Base-by-base conservation (phyloP, 2,888 invertebrate genomes). In the Molorchus minor region DNA sequence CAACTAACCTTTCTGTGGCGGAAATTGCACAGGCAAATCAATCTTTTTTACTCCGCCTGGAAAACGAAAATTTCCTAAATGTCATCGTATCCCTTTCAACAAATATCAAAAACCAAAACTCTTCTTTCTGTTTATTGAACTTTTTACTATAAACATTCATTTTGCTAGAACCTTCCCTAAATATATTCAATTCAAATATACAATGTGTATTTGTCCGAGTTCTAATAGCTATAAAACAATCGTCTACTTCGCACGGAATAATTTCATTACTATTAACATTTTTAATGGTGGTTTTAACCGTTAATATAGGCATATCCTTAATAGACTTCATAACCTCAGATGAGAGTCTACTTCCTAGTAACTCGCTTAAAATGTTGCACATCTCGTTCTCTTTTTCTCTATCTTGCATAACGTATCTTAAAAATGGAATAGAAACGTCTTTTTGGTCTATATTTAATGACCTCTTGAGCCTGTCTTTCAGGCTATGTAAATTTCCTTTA, bases 101-200 rank as follows among this genome's bases (percentile, higher is more conserved):
- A 5, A 98, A 82, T 0, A 95, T 86, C 1, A 96, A 76, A 80
- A 98, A 91, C 98, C 98, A 99, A 55, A 96, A 94, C 78, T 98
- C 98, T 75, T 93, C 94, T 82, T 98, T 98, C 30, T 90, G 89
- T 78, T 97, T 96, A 1, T 94, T 90, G 83, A 95, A 98, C 62
- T 89, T 87, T 0, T 94, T 92, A 60, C 94, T 90, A n/a, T 91
- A 92, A 70, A 85, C 85, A 72, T 82, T 85, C 68, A 77, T 73
- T 66, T 76, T 76, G 29, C 67, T 69, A 1, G 73, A 70, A 16
- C 77, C 77, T 12, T 72, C 71, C 49, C 79, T 71, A 20, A 60
- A 60, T 12, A 76, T 68, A 38, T 68, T 70, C 45, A 79, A 68
- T 25, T 74, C 71, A 38, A 80, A 67, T n/a, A 74, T 58, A 62